Percentiles rank a stretch among this genome's conserved stretches.
phyloP scores from a whole-genome alignment of 2,888 invertebrate genomes.

The Drosophila demipolita region DNA sequence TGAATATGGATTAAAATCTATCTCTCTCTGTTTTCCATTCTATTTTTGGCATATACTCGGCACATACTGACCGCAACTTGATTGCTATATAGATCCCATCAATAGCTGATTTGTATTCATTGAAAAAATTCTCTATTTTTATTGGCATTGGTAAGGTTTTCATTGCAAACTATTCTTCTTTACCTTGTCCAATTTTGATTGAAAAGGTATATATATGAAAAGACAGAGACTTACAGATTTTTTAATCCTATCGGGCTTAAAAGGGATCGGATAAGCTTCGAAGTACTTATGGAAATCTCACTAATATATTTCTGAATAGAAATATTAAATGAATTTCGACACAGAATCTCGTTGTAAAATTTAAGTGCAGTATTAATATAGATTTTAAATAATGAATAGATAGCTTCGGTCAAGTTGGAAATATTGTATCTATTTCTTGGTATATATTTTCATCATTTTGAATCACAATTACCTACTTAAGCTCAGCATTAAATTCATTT shows the following conservation, averaged over 20 bases:
- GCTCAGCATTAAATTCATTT: not conserved
- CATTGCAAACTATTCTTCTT: not conserved
- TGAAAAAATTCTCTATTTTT: not conserved
- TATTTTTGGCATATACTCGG: constrained; percentile 13
- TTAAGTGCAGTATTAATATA: not conserved
- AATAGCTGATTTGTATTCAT: constrained; percentile 13
- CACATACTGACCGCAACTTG: constrained; percentile 34
- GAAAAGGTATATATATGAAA: not conserved
- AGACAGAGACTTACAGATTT: not conserved
- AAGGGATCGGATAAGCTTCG: not conserved
- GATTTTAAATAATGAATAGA: not conserved
- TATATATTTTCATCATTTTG: fast-evolving
- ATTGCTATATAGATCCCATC: constrained; percentile 35
- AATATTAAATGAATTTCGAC: not conserved
- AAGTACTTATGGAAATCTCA: not conserved
- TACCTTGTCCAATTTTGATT: not conserved
- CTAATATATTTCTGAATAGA: not conserved
- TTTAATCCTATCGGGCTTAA: not conserved
- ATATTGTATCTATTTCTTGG: not conserved
- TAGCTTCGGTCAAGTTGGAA: not conserved
- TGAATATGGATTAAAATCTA: constrained; percentile 10
- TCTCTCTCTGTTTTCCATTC: not conserved
- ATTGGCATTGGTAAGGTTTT: constrained; percentile 6
- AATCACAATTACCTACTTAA: not conserved
- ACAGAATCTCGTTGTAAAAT: not conserved